These are phyloP conservation scores for Orgyia antiqua DNA, from an alignment of 2,888 invertebrate genomes.

Conservation along the genomic window DNA sequence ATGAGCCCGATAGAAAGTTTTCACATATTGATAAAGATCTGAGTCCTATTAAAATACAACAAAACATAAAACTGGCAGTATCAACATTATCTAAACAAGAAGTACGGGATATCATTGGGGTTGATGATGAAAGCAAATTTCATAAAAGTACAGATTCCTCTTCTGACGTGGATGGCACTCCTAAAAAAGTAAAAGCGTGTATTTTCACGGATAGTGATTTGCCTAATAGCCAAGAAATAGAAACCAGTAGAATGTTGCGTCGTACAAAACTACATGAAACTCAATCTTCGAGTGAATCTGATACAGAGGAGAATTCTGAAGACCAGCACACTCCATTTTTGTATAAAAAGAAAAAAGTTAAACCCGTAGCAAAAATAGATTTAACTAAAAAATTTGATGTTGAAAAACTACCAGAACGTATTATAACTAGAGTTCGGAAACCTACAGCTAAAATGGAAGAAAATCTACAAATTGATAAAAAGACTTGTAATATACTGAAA, in stretches of 20 bases:
- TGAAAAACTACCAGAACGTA: slow-evolving; percentile 45
- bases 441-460: slow-evolving; percentile 44
- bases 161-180: slow-evolving; percentile 50
- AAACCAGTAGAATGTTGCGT: slow-evolving; percentile 34
- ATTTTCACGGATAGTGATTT: slow-evolving; percentile 49
- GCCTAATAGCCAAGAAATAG: slow-evolving; percentile 64
- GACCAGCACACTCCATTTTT: slow-evolving; percentile 43
- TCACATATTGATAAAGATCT: slow-evolving; percentile 23
- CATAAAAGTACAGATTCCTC: slow-evolving; percentile 44
- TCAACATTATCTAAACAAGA: slow-evolving; percentile 32
- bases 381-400: slow-evolving; percentile 47
- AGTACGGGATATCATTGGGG: slow-evolving; percentile 35
- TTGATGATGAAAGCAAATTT: slow-evolving; percentile 25
- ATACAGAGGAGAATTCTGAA: slow-evolving; percentile 42
- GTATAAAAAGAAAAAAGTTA: slow-evolving; percentile 35
- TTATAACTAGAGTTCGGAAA: slow-evolving; percentile 54
- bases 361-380: slow-evolving; percentile 39
- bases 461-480: slow-evolving; percentile 19
- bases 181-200: slow-evolving; percentile 43
- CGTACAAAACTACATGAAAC: slow-evolving; percentile 23
- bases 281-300: slow-evolving; percentile 56
- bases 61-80: slow-evolving; percentile 30
- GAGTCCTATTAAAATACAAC: slow-evolving; percentile 20
- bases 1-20: slow-evolving; percentile 24
- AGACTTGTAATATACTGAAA: slow-evolving; percentile 35